A percentile compares a stretch with the other conserved stretches of the same genome.
These are phyloP conservation scores for Alces alces DNA, from an alignment of 2,113 vertebrate species.

Conservation along the genomic window DNA sequence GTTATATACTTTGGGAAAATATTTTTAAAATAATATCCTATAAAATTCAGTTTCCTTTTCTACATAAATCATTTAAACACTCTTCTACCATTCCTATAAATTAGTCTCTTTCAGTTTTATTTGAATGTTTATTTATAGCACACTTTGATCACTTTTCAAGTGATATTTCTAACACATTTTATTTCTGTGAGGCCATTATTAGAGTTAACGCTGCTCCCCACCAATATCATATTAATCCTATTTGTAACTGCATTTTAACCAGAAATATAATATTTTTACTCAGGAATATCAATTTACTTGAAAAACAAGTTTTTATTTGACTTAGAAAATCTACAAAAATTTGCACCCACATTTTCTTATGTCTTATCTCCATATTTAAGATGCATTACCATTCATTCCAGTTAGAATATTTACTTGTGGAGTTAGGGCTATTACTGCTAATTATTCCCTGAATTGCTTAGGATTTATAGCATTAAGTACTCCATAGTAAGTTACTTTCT, in stretches of 20 bases:
- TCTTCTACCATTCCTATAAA: background rate
- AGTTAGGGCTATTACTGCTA: background rate
- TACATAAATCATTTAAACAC: background rate
- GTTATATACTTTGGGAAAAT: background rate
- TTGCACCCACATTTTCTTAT: background rate
- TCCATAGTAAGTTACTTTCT: background rate
- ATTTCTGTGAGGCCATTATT: background rate
- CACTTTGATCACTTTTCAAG: background rate
- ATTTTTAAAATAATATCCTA: background rate
- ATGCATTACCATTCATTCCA: background rate
- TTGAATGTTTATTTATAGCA: background rate
- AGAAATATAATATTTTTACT: background rate
- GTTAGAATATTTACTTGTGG: background rate
- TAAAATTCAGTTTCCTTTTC: background rate
- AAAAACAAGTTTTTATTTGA: background rate
- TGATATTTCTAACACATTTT: conserved; percentile 6
- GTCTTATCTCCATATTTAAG: background rate
- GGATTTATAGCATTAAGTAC: background rate
- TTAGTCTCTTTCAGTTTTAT: background rate
- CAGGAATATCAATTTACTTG: background rate
- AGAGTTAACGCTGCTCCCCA: background rate
- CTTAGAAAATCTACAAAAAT: background rate
- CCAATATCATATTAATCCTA: background rate
- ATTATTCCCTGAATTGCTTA: background rate
- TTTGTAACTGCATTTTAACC: background rate